Percentiles rank a stretch among this genome's conserved stretches.
Evolutionary conservation across 2,888 invertebrate species (phyloP).

Genomic region (Nomada flava): DNA sequence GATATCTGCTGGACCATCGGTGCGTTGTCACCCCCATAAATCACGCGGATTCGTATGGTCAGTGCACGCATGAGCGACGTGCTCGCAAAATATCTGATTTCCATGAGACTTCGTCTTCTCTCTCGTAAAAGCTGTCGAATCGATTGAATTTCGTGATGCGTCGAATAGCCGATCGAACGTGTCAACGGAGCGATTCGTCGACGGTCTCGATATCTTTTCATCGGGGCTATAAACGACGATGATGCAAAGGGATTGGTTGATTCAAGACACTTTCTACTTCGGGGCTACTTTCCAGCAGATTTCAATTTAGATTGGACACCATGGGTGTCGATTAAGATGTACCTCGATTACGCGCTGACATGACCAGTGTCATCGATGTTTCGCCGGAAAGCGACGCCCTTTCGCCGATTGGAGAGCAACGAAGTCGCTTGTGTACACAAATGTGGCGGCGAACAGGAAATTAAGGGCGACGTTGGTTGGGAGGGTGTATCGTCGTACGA

Average conservation of each 20-base stretch:
- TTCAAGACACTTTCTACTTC: conserved; percentile 26
- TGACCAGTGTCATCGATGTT: conserved; percentile 19
- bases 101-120: conserved; percentile 51
- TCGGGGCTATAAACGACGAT: conserved; percentile 3
- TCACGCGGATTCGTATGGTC: conserved; percentile 56
- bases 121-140: conserved; percentile 54
- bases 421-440: conserved; percentile 69
- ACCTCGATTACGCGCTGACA: conserved; percentile 18
- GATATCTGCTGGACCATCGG: conserved; percentile 62
- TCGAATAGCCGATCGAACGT: conserved; percentile 27
- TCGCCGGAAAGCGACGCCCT: conserved; percentile 15
- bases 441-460: conserved; percentile 75
- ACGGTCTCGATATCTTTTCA: conserved; percentile 16
- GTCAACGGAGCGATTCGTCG: conserved; percentile 21
- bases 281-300: conserved; percentile 67
- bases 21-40: conserved; percentile 67
- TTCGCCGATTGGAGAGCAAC: conserved; percentile 25
- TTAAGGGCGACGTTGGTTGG: conserved; percentile 65
- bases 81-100: conserved; percentile 62
- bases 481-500: conserved; percentile 11
- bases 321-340: conserved; percentile 43
- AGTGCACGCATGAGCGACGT: conserved; percentile 46
- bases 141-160: conserved; percentile 43
- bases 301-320: conserved; percentile 78
- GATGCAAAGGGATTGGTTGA: conserved; percentile 16